Percentiles rank a stretch among this genome's conserved stretches.
phyloP scores from a whole-genome alignment of 2,888 invertebrate species.

The Ptychoptera albimana region DNA sequence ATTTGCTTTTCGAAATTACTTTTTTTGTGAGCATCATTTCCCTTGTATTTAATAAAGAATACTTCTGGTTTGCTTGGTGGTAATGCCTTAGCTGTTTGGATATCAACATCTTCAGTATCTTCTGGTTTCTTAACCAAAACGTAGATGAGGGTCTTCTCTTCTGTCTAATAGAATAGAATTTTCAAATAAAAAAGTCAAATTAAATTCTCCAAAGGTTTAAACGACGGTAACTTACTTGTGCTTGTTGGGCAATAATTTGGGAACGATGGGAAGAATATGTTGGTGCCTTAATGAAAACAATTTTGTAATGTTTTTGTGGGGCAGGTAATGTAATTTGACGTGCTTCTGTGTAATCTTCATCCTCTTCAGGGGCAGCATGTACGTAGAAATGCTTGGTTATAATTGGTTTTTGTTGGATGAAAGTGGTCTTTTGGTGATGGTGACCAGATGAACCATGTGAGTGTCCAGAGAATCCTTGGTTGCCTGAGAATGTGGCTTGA shows the following conservation, averaged over 20 bases:
- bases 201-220: no score
- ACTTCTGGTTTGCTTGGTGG: slow-evolving; percentile 19
- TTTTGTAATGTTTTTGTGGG: slow-evolving; percentile 25
- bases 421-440: not conserved
- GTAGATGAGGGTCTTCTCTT: slow-evolving; percentile 30
- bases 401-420: slow-evolving; percentile 12
- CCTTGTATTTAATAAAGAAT: slow-evolving; percentile 3
- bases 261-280: slow-evolving; percentile 10
- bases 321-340: slow-evolving; percentile 16
- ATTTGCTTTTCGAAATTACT: no score
- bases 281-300: slow-evolving; percentile 29
- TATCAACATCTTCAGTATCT: slow-evolving; percentile 20
- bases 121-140: slow-evolving; percentile 27
- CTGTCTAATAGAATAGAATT: slow-evolving; percentile 14
- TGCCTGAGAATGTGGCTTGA: no score
- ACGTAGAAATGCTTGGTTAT: slow-evolving; percentile 28
- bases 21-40: not conserved
- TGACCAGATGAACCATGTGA: not conserved
- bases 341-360: slow-evolving; percentile 16
- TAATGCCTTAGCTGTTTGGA: slow-evolving; percentile 21
- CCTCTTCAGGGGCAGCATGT: slow-evolving; percentile 26
- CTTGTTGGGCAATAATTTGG: slow-evolving; percentile 11
- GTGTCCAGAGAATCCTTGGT: not conserved
- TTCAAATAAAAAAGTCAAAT: no score
- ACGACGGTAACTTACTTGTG: slow-evolving; percentile 23